These are phyloP conservation scores for Sinocyclocheilus grahami DNA, from an alignment of 2,113 vertebrate genomes.

Conservation along the genomic window DNA sequence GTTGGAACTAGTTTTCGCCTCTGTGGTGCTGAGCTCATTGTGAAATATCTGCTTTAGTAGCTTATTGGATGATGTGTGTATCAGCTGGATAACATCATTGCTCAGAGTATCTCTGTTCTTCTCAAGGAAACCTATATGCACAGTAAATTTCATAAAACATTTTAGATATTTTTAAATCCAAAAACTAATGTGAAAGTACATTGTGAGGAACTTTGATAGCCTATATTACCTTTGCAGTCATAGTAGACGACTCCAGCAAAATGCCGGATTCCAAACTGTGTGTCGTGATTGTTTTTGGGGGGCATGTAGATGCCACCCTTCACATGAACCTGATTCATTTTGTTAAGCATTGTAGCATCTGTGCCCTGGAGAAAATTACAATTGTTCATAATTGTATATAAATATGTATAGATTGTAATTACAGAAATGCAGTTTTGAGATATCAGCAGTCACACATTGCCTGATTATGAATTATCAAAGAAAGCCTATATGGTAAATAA, in stretches of 20 bases:
- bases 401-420: background rate
- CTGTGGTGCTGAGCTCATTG: conserved; percentile 62
- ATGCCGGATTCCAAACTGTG: conserved; percentile 87
- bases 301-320: conserved; percentile 83
- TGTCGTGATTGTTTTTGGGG: conserved; percentile 84
- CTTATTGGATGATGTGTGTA: conserved; percentile 86
- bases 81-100: conserved; percentile 81
- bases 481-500: background rate
- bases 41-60: conserved; percentile 86
- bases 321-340: conserved; percentile 82
- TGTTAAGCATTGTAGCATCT: conserved; percentile 87
- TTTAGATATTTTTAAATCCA: background rate
- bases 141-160: background rate
- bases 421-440: background rate
- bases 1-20: conserved; percentile 62
- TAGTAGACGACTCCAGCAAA: conserved; percentile 93
- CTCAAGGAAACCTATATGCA: conserved; percentile 87
- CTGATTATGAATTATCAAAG: background rate
- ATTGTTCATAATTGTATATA: background rate
- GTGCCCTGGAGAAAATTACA: conserved; percentile 79
- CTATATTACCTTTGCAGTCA: conserved; percentile 82
- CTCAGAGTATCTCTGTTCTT: conserved; percentile 93
- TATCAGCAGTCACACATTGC: background rate
- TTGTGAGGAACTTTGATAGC: background rate
- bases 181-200: background rate